Evolutionary conservation across 1,140 invertebrate genomes (phyloP).

Genomic region (Goniozus legneri): DNA sequence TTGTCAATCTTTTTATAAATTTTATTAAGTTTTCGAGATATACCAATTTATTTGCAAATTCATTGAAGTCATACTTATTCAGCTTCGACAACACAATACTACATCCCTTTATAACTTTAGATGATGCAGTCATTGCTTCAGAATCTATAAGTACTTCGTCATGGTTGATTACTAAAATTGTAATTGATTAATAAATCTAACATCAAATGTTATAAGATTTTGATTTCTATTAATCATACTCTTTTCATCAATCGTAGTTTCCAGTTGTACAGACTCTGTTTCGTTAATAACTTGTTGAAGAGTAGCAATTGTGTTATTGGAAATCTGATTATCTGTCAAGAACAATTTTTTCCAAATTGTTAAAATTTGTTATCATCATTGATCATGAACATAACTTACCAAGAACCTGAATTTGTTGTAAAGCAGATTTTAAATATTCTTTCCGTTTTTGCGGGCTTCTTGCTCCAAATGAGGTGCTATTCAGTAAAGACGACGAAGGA

Average conservation of each 20-base stretch:
- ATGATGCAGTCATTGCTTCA: conserved; percentile 39
- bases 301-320: conserved; percentile 16
- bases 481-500: no score
- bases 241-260: conserved; percentile 31
- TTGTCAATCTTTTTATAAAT: neutral
- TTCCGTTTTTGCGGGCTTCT: conserved; percentile 26
- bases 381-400: conserved; percentile 20
- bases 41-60: conserved; percentile 42
- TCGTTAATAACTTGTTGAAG: conserved; percentile 24
- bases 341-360: neutral
- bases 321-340: conserved; percentile 17
- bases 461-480: no score
- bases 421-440: conserved; percentile 19
- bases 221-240: conserved; percentile 16
- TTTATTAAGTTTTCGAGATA: conserved; percentile 5
- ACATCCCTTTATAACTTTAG: conserved; percentile 36
- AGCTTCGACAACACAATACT: conserved; percentile 31
- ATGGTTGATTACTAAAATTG: conserved; percentile 28
- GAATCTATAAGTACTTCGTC: conserved; percentile 45
- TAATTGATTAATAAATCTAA: conserved; percentile 8
- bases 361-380: neutral
- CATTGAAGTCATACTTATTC: conserved; percentile 28
- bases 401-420: conserved; percentile 15
- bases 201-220: neutral
- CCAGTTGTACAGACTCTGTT: conserved; percentile 26